Percentiles rank a stretch among this genome's conserved stretches.
Conservation (phyloP, 1,140 invertebrate genomes). For the Archivesica marissinica region DNA sequence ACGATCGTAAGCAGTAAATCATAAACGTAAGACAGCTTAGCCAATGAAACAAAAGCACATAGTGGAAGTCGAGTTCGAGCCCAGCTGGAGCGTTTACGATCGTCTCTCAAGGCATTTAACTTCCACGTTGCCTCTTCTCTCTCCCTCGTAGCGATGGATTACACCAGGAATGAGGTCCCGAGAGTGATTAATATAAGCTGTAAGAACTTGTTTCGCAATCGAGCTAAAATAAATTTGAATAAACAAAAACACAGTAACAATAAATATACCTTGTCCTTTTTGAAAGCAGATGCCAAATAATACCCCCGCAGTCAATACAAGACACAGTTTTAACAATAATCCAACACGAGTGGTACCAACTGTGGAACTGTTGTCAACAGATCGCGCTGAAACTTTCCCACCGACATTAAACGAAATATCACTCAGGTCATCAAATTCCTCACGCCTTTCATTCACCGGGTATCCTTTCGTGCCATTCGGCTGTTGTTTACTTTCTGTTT, state of each 20-base stretch:
- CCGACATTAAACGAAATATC: background rate
- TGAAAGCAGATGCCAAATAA: constrained; percentile 32
- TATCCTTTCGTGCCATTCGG: background rate
- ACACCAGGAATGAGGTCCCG: too few relatives aligned
- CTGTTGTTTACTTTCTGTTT: background rate
- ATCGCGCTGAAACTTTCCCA: background rate
- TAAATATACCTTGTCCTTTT: constrained; percentile 33
- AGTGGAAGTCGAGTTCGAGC: too few relatives aligned
- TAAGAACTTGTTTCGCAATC: too few relatives aligned
- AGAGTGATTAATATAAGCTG: too few relatives aligned
- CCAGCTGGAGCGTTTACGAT: too few relatives aligned
- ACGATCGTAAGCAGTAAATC: too few relatives aligned
- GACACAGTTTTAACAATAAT: background rate
- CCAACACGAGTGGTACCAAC: background rate
- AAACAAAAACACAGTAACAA: background rate
- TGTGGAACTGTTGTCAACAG: too few relatives aligned
- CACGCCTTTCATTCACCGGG: background rate
- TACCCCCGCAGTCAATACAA: background rate
- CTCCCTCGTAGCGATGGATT: too few relatives aligned
- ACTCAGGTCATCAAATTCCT: background rate
- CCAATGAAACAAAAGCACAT: too few relatives aligned
- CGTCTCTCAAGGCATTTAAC: too few relatives aligned
- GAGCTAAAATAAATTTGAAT: background rate
- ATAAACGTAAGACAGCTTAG: too few relatives aligned
- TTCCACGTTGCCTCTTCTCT: too few relatives aligned